Evolutionary conservation across 2,797 vertebrate genomes (phyloP).

Genomic region (Pangasius krempfi): DNA sequence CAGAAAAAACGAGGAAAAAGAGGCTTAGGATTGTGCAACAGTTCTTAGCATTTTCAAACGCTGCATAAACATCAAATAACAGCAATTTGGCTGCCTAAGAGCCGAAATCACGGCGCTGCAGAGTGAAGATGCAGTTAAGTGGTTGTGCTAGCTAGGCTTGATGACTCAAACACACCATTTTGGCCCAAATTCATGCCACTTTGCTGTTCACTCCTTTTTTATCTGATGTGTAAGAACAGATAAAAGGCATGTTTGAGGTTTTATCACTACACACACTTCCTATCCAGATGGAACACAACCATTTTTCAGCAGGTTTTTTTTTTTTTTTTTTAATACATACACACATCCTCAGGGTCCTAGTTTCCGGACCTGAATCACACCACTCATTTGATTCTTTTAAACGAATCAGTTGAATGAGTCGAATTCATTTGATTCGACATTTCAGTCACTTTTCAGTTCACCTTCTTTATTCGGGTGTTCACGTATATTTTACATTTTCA

Average conservation of each 20-base stretch:
- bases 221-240: conserved; percentile 3
- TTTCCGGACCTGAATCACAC: not conserved
- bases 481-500: too few species aligned
- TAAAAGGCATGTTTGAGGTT: not conserved
- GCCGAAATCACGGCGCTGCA: not conserved
- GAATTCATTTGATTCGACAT: not conserved
- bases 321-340: not conserved
- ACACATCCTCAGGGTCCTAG: not conserved
- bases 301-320: not conserved
- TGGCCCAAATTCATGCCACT: not conserved
- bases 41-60: not conserved
- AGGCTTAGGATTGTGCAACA: not conserved
- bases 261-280: not conserved
- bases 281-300: not conserved
- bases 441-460: not conserved
- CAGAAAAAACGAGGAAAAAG: not conserved
- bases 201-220: not conserved
- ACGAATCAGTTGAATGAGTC: not conserved
- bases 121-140: conserved; percentile 8
- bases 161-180: not conserved
- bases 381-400: not conserved
- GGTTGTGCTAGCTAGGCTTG: not conserved
- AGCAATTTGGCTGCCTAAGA: conserved; percentile 21
- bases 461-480: too few species aligned
- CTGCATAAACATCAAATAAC: conserved; percentile 35